A percentile compares a stretch with the other conserved stretches of the same genome.
Conservation (phyloP, 2,113 vertebrate genomes). For the Pao palembangensis region DNA sequence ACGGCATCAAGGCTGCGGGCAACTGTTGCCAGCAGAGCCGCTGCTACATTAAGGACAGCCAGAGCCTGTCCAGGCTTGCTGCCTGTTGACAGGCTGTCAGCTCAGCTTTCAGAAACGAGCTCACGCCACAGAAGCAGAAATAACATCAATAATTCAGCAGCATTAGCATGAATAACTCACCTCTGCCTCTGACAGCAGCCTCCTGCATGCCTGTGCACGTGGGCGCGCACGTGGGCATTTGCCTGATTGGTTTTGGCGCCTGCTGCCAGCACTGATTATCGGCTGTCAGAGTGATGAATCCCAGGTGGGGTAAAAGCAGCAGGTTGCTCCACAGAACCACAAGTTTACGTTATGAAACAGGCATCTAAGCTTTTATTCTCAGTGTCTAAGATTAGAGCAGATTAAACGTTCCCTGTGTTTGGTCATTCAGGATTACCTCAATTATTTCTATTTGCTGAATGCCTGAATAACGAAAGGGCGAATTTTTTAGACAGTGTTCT, state of each 20-base stretch:
- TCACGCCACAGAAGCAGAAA: constrained; percentile 64
- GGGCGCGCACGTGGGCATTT: neutral
- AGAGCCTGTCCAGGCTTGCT: constrained; percentile 43
- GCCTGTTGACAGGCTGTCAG: constrained; percentile 57
- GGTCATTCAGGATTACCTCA: no score
- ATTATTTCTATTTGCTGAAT: no score
- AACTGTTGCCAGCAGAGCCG: constrained; percentile 27
- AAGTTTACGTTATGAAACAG: no score
- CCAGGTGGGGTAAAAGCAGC: no score
- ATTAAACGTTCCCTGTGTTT: no score
- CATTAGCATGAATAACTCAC: constrained; percentile 59
- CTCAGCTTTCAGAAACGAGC: constrained; percentile 64
- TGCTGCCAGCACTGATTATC: neutral
- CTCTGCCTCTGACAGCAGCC: constrained; percentile 27
- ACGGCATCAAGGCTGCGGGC: constrained; percentile 38
- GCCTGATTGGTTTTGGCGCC: neutral
- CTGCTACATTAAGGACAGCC: constrained; percentile 14
- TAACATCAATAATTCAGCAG: constrained; percentile 69
- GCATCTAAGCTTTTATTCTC: no score
- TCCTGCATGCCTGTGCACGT: constrained; percentile 13
- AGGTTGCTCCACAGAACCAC: no score
- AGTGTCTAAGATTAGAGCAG: no score
- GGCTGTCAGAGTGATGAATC: neutral
- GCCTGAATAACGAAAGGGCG: no score
- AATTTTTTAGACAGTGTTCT: no score